Evolutionary conservation across 1,140 invertebrate genomes (phyloP).

Genomic region (Drosophila chauvacae): DNA sequence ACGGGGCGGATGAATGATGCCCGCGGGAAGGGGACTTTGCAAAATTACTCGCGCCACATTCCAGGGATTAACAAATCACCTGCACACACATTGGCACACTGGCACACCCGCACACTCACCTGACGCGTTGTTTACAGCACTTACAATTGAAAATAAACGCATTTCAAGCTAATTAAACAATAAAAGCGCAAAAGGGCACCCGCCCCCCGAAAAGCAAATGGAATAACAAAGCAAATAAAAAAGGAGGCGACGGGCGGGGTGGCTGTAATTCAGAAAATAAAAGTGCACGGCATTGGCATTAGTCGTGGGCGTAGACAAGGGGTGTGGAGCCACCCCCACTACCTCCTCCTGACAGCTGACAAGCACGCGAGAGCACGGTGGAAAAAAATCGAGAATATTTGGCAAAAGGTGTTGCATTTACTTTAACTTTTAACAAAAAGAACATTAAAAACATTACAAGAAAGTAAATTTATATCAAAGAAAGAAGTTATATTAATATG

Average conservation of each 20-base stretch:
- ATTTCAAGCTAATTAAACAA: conserved; percentile 82
- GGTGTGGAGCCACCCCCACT: conserved; percentile 31
- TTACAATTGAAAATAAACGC: conserved; percentile 79
- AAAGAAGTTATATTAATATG: neutral
- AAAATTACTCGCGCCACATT: conserved; percentile 57
- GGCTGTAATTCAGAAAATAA: conserved; percentile 67
- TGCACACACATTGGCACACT: conserved; percentile 21
- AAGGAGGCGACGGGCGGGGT: conserved; percentile 9
- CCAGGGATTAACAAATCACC: conserved; percentile 76
- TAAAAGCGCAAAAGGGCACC: conserved; percentile 57
- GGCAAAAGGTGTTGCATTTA: neutral
- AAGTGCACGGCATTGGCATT: conserved; percentile 54
- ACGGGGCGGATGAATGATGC: conserved; percentile 26
- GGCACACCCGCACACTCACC: conserved; percentile 25
- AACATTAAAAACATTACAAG: too few relatives aligned
- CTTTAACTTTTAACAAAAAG: neutral
- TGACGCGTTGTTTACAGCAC: conserved; percentile 72
- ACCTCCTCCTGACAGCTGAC: conserved; percentile 69
- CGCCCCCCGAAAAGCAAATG: conserved; percentile 50
- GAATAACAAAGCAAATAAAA: conserved; percentile 60
- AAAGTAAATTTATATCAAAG: neutral
- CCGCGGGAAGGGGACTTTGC: conserved; percentile 20
- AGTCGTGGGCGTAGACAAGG: conserved; percentile 23
- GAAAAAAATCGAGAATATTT: neutral
- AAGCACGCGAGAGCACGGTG: conserved; percentile 45